phyloP scores from a whole-genome alignment of 2,113 vertebrate species.

The Prunella himalayana region DNA sequence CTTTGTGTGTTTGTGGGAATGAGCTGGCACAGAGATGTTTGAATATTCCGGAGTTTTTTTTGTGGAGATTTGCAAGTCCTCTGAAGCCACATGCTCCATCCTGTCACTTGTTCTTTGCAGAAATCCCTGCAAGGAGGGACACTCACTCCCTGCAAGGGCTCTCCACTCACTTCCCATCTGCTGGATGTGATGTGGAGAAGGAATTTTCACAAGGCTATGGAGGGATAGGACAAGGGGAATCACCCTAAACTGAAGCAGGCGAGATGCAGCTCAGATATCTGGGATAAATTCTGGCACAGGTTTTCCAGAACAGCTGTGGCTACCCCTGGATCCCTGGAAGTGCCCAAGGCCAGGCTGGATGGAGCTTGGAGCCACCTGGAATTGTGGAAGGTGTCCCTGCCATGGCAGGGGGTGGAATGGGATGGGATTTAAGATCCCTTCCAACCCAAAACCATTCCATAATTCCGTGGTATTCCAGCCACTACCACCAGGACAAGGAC shows the following conservation, averaged over 20 bases:
- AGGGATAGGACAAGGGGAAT: background rate
- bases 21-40: background rate
- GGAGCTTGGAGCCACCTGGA: background rate
- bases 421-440: background rate
- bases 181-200: background rate
- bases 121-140: background rate
- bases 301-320: background rate
- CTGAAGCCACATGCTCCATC: background rate
- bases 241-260: background rate
- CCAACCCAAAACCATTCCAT: background rate
- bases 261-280: background rate
- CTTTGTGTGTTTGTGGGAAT: background rate
- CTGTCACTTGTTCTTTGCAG: background rate
- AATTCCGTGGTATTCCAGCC: background rate
- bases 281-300: background rate
- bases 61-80: background rate
- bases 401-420: background rate
- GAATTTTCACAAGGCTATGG: background rate
- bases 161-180: background rate
- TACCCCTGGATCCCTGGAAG: background rate
- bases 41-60: background rate
- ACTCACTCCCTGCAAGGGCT: too few relatives aligned
- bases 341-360: rapidly evolving
- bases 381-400: rapidly evolving
- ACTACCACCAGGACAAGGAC: rapidly evolving